phyloP scores from a whole-genome alignment of 2,113 vertebrate genomes.

The Rhombomys opimus region DNA sequence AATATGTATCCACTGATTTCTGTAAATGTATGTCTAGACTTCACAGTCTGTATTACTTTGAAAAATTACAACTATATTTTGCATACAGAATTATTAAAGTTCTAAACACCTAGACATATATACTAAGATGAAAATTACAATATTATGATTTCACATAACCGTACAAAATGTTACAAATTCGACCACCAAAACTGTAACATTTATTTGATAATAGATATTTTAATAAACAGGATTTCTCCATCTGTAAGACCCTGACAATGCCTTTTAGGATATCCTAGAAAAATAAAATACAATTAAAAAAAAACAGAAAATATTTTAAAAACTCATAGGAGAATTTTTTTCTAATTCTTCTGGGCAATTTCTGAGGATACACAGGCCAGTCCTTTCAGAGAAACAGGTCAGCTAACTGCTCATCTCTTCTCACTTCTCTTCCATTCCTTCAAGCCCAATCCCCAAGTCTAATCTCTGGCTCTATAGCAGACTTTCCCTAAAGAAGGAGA shows the following conservation, averaged over 20 bases:
- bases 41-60: constrained; percentile 51
- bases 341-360: too few relatives aligned
- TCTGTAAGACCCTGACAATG: constrained; percentile 96
- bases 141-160: constrained; percentile 61
- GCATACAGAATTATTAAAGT: constrained; percentile 15
- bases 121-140: constrained; percentile 48
- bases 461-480: too few relatives aligned
- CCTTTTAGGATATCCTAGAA: constrained; percentile 98
- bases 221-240: constrained; percentile 95
- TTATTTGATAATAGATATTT: constrained; percentile 98
- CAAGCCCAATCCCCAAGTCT: too few relatives aligned
- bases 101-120: constrained; percentile 36
- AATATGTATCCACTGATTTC: constrained; percentile 45
- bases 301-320: too few relatives aligned
- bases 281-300: constrained; percentile 95
- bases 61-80: constrained; percentile 61
- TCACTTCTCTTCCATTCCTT: too few relatives aligned
- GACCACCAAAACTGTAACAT: constrained; percentile 93
- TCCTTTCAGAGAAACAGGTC: too few relatives aligned
- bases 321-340: too few relatives aligned
- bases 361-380: too few relatives aligned
- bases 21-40: constrained; percentile 31
- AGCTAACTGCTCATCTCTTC: too few relatives aligned
- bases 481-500: too few relatives aligned
- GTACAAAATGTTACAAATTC: constrained; percentile 83